A percentile compares a stretch with the other conserved stretches of the same genome.
Conservation (phyloP, 2,888 invertebrate genomes). For the Margaritifera margaritifera region DNA sequence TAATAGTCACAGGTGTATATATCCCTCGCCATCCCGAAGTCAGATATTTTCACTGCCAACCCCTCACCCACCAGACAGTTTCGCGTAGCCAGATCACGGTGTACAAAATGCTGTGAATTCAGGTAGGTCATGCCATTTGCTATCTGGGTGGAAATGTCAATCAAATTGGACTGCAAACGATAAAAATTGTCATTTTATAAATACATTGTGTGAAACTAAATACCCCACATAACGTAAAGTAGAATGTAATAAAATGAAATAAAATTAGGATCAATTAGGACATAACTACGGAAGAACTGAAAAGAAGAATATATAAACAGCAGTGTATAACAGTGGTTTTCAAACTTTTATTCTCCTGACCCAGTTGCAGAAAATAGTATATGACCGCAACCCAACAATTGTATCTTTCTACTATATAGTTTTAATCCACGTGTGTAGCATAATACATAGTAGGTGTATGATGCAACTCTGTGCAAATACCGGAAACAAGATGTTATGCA, state of each 20-base stretch:
- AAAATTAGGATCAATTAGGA: not conserved
- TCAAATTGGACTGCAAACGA: constrained; percentile 59
- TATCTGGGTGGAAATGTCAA: constrained; percentile 67
- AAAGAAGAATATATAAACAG: no score
- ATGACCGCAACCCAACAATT: no score
- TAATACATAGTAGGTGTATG: no score
- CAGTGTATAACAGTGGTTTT: no score
- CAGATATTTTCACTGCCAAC: constrained; percentile 67
- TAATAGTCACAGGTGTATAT: constrained; percentile 70
- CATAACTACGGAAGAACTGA: not conserved
- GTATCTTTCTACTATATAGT: no score
- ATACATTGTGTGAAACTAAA: not conserved
- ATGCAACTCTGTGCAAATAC: no score
- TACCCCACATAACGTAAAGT: not conserved
- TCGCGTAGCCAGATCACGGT: constrained; percentile 68
- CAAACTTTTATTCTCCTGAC: no score
- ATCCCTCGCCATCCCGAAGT: constrained; percentile 69
- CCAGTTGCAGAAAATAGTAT: no score
- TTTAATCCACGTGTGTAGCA: no score
- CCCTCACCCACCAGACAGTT: constrained; percentile 68
- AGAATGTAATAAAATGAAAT: not conserved
- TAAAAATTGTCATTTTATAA: not conserved
- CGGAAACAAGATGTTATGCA: no score
- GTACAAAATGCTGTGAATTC: constrained; percentile 66
- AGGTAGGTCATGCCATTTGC: constrained; percentile 68